A percentile compares a stretch with the other conserved stretches of the same genome.
Conservation (phyloP, 2,888 invertebrate genomes). For the Hermaeophaga mercurialis region DNA sequence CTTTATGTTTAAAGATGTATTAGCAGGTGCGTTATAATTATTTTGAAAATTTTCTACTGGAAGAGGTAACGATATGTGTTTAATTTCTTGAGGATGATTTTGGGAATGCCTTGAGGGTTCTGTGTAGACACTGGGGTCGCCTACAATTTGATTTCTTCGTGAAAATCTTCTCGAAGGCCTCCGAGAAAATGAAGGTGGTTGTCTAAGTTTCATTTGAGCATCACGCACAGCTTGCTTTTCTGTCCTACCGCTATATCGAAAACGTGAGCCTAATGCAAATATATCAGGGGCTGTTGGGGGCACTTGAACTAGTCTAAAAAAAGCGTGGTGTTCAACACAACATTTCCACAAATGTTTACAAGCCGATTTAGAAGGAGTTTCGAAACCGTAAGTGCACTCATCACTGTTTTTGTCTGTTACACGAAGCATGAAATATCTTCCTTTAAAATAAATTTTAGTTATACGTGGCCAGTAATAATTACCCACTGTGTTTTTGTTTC, state of each 20-base stretch:
- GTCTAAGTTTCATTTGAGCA: conserved; percentile 56
- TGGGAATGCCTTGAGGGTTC: conserved; percentile 33
- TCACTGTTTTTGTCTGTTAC: conserved; percentile 96
- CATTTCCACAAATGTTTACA: conserved; percentile 97
- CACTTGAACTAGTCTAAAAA: conserved; percentile 85
- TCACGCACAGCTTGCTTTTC: conserved; percentile 64
- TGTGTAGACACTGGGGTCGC: conserved; percentile 22
- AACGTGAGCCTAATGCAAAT: conserved; percentile 78
- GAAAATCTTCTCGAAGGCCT: conserved; percentile 69
- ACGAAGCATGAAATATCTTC: conserved; percentile 93
- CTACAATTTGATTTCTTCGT: conserved; percentile 67
- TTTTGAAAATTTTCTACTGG: conserved; percentile 61
- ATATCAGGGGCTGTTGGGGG: conserved; percentile 77
- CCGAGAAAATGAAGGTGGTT: conserved; percentile 66
- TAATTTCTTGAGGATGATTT: conserved; percentile 54
- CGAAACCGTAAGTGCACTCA: conserved; percentile 95
- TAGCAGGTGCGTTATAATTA: conserved; percentile 36
- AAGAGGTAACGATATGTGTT: conserved; percentile 64
- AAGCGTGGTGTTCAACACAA: conserved; percentile 94
- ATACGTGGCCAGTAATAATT: conserved; percentile 99
- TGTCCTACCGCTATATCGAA: conserved; percentile 71
- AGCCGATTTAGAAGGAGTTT: conserved; percentile 87
- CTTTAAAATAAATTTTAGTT: conserved; percentile 95
- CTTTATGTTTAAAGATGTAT: conserved; percentile 37
- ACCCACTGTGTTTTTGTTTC: conserved; percentile 95